A percentile compares a stretch with the other conserved stretches of the same genome.
These are phyloP conservation scores for Alosa alosa DNA, from an alignment of 2,113 vertebrate genomes.

Conservation along the genomic window DNA sequence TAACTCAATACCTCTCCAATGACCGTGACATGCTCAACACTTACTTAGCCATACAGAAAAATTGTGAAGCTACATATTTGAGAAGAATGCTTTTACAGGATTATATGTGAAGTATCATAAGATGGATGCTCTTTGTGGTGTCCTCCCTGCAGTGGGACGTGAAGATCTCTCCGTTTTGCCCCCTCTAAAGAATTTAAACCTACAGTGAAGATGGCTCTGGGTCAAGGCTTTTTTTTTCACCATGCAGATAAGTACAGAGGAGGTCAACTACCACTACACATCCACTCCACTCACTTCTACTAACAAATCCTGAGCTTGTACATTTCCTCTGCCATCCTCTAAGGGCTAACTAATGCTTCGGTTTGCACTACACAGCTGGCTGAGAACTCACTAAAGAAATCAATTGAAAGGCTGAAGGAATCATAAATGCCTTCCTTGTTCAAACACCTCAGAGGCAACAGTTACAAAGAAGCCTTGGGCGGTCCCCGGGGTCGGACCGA, in stretches of 20 bases:
- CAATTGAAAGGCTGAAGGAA: background rate
- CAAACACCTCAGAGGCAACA: background rate
- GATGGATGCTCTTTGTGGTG: background rate
- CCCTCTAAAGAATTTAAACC: background rate
- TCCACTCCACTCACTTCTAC: background rate
- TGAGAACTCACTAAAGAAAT: background rate
- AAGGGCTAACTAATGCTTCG: background rate
- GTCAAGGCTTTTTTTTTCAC: slow-evolving; percentile 17
- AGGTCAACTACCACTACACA: background rate
- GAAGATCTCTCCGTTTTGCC: slow-evolving; percentile 6
- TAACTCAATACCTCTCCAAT: background rate
- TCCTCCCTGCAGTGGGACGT: slow-evolving; percentile 13
- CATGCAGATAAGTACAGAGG: background rate
- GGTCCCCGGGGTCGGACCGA: background rate
- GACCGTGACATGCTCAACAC: background rate
- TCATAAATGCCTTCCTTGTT: background rate
- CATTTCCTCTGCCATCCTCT: background rate
- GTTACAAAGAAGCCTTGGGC: background rate
- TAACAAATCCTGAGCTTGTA: background rate
- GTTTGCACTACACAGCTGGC: background rate
- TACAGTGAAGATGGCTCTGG: slow-evolving; percentile 1
- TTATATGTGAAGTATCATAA: slow-evolving; percentile 24
- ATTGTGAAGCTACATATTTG: slow-evolving; percentile 9
- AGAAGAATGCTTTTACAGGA: slow-evolving; percentile 40
- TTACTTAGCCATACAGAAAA: background rate